phyloP scores from a whole-genome alignment of 2,113 vertebrate species.

The Cebus imitator region DNA sequence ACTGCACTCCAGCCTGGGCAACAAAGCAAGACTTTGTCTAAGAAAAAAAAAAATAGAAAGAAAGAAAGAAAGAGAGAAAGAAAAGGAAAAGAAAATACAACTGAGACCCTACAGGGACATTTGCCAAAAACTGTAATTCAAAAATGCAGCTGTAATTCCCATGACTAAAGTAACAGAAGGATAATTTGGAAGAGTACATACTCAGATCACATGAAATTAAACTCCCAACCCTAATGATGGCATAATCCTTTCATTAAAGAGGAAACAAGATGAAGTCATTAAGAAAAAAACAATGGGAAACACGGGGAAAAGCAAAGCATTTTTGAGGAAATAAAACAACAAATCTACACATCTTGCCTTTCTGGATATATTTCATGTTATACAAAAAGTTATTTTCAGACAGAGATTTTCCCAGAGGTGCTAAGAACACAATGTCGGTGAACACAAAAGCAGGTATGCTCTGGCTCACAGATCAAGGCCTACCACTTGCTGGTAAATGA shows the following conservation, averaged over 20 bases:
- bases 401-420: constrained; percentile 32
- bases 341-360: constrained; percentile 19
- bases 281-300: constrained; percentile 12
- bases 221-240: neutral
- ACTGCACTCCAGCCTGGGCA: no score
- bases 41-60: no score
- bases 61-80: no score
- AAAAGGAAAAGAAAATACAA: neutral
- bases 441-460: constrained; percentile 22
- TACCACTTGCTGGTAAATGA: constrained; percentile 14
- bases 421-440: neutral
- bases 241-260: constrained; percentile 41
- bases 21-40: no score
- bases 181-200: neutral
- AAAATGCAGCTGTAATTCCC: constrained; percentile 27
- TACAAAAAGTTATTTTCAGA: constrained; percentile 53
- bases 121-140: constrained; percentile 1
- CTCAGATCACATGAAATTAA: constrained; percentile 43
- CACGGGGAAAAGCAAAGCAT: neutral
- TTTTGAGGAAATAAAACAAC: constrained; percentile 10
- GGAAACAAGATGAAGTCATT: neutral
- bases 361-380: constrained; percentile 42
- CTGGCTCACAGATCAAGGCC: neutral
- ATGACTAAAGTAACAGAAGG: neutral
- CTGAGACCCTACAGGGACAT: neutral